A percentile compares a stretch with the other conserved stretches of the same genome.
Evolutionary conservation across 2,888 invertebrate species (phyloP).

Genomic region (Brachynemurus nebulosus): DNA sequence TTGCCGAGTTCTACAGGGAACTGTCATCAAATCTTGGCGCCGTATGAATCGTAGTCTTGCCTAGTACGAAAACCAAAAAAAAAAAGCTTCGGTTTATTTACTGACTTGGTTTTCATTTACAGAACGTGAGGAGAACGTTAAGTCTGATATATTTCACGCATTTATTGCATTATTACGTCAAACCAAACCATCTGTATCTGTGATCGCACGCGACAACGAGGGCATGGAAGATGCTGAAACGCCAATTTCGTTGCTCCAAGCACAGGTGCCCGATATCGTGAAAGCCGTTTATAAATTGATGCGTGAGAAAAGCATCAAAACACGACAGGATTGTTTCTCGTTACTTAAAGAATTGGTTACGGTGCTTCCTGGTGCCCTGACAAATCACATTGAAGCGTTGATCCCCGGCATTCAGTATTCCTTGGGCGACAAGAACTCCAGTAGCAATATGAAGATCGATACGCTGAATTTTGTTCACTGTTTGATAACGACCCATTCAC

Average conservation of each 20-base stretch:
- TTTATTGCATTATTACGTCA: conserved; percentile 87
- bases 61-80: too few species aligned
- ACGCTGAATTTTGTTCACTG: conserved; percentile 84
- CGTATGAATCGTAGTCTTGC: too few species aligned
- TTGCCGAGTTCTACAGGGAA: too few species aligned
- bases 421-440: conserved; percentile 78
- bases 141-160: conserved; percentile 94
- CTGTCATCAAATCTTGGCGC: too few species aligned
- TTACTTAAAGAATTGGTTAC: conserved; percentile 79
- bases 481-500: conserved; percentile 63
- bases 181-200: conserved; percentile 58
- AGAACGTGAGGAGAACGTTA: conserved; percentile 98
- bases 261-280: conserved; percentile 63
- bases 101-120: conserved; percentile 20
- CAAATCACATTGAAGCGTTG: conserved; percentile 67
- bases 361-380: conserved; percentile 79
- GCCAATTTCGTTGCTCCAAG: conserved; percentile 45
- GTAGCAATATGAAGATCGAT: conserved; percentile 97
- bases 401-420: conserved; percentile 85
- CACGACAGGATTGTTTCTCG: conserved; percentile 83
- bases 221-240: conserved; percentile 52
- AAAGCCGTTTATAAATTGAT: conserved; percentile 79
- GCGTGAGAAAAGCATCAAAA: conserved; percentile 73
- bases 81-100: neutral
- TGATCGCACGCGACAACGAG: conserved; percentile 50